Base-by-base conservation (phyloP, 2,113 vertebrate genomes). In the Emydura subglobosa region DNA sequence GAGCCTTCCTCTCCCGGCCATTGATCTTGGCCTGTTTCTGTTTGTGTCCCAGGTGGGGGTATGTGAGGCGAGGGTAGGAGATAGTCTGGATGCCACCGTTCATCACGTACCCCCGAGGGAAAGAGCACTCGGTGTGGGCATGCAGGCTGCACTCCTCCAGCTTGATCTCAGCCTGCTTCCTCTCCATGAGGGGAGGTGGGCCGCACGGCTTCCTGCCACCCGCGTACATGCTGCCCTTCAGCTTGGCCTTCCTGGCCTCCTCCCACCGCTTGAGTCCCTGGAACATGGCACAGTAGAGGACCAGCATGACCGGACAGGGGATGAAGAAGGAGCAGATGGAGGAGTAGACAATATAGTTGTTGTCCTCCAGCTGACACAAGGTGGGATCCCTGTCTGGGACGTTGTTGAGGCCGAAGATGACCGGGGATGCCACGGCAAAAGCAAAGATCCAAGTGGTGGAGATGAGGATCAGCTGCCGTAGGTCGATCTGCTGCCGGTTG, bases 271-370 rank as follows among this genome's bases (percentile, higher is more conserved):
- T 98, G 76, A 99, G 98, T 82, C 99, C 98, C 0, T 98, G 98
- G 97, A 99, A 99, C 92, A 99, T 98, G 79, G 99, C 99, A 6
- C 98, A 98, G 98, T 99, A 99, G 54, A 99, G 98, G 91, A 99
- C 97, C 84, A 99, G 97, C 99, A 99, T 99, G 96, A 99, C 97
- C 42, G 99, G 99, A 89, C 99, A 99, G 31, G 99, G 99, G 93
- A 99, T 98, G 97, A 99, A 99, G 97, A 99, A 99, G 96, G 99
- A 99, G 97, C 99, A 99, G 74, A 99, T 97, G 8, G 99, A 99
- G 13, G 99, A 99, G 87, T 99, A 99, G 5, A 99, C 97, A 3
- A 99, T 98, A 59, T 99, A 99, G 98, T 98, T 99, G 95, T 99
- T 97, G 96, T 99, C 98, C 97, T 99, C 99, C 94, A 99, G 98